Evolutionary conservation across 2,797 vertebrate species (phyloP), one percentile per base, ranked within the genome.

Genomic region (Thalassophryne amazonica): DNA sequence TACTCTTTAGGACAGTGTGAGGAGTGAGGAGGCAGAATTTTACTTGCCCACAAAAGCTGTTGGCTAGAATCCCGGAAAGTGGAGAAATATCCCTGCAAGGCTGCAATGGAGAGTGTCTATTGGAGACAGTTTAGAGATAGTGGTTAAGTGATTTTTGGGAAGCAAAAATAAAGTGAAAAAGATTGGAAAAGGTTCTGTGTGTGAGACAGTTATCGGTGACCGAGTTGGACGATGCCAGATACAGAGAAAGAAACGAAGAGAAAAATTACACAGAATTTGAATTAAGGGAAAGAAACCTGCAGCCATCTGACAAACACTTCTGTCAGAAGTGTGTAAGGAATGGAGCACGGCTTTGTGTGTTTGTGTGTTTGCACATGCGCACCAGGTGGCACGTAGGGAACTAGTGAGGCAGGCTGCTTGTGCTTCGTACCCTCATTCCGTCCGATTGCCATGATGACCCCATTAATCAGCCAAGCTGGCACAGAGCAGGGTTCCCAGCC

Each of bases 381-480:
- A 30, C 67, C 65, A 79, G 69, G 83, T 75, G 23, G 73, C 18
- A 33, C 31, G 48, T 54, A 90, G 88, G 90, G 89, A 87, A 88
- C 88, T 93, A 92, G 93, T 82, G 88, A 92, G 84, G 86, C 67
- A 83, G 90, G 88, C 90, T 86, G 92, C 92, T 92, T 90, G 89
- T 70, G 91, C 86, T 90, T 90, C 86, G 78, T 94, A 98, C 93
- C 96, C 96, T 93, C 95, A 97, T 97, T 98, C 95, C 94, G 94
- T 98, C 96, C 93, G 89, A 92, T 94, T 91, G 92, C 87, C 91
- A 93, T 94, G 97, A 95, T 90, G 95, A 96, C 92, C 92, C 94
- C 95, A 99, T 99, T 99, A 98, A 99, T 99, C 95, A 99, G 94
- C 87, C 89, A 92, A 92, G 91, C 95, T 98, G 96, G 95, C 94